Percentiles rank a stretch among this genome's conserved stretches.
phyloP scores from a whole-genome alignment of 2,113 vertebrate genomes.

The Nymphicus hollandicus region DNA sequence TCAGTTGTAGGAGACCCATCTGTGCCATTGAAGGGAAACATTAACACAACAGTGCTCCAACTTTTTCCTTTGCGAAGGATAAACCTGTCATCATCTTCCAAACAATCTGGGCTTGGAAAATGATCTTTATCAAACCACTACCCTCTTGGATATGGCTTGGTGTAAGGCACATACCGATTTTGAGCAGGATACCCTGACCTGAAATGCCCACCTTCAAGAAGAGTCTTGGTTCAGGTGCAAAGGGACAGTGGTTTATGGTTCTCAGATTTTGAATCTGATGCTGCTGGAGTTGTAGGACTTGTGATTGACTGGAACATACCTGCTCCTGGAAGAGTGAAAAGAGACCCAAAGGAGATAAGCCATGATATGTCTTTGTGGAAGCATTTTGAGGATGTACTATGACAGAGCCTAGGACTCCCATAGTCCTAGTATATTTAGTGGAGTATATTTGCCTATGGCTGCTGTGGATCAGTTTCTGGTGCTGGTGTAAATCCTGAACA shows the following conservation, averaged over 20 bases:
- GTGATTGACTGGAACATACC: background rate
- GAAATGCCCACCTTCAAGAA: background rate
- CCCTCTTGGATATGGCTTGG: background rate
- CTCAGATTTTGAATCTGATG: background rate
- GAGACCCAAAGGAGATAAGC: background rate
- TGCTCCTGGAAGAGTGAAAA: background rate
- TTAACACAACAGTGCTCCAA: background rate
- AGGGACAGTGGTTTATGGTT: background rate
- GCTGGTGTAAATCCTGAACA: background rate
- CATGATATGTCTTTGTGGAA: background rate
- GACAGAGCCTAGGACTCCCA: background rate
- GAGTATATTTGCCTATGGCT: background rate
- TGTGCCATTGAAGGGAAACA: background rate
- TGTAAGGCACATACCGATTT: background rate
- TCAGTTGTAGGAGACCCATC: background rate
- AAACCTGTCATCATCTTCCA: background rate
- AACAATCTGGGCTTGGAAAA: background rate
- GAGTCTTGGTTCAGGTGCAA: background rate
- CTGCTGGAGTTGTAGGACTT: background rate
- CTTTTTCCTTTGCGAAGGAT: background rate
- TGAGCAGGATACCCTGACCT: background rate
- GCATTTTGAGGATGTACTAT: background rate
- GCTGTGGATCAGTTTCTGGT: background rate
- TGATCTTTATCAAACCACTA: accelerated
- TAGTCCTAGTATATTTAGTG: background rate